Evolutionary conservation across 2,888 invertebrate species (phyloP), one percentile per base, ranked within the genome.

Genomic region (Drosophila greeni): DNA sequence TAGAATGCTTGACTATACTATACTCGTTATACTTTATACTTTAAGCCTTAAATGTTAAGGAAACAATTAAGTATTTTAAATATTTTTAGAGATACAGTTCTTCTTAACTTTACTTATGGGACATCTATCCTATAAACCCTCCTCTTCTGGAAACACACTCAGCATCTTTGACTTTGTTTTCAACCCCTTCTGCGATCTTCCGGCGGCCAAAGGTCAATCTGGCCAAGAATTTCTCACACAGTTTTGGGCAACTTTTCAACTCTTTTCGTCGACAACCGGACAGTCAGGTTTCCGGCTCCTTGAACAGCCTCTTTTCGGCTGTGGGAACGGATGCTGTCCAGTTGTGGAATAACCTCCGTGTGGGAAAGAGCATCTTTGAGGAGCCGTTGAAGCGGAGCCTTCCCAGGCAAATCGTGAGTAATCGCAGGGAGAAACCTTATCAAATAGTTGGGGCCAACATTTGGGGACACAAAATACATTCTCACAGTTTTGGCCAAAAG

Each of bases 151-250:
- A 20, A 39, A 42, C 56, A 51, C 33, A 47, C 61, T 0, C 40
- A 69, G 75, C 80, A 79, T 85, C 75, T 75, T 72, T 29, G n/a
- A 33, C 3, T 34, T 5, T 4, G 18, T 26, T 47, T 67, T 53
- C 82, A 60, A 82, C 80, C 82, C 82, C 80, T 82, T 79, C 24
- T 1, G 6, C 5, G 20, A 29, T 39, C 47, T 24, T 49, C 31
- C 36, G 51, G 51, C 73, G 85, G 85, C 84, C 86, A 86, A 72
- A 74, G 86, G 76, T 86, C 76, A 85, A 49, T 69, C 75, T 82
- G 51, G 55, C 59, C 54, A 73, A 81, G 81, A 82, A 76, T 86
- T 84, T 86, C 86, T 79, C 86, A 86, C 86, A 76, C 62, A 64
- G 57, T 49, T 72, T 79, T 79, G 60, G 66, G 83, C 49, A 58